Base-by-base conservation (phyloP, 2,113 vertebrate species). In the Hucho hucho region DNA sequence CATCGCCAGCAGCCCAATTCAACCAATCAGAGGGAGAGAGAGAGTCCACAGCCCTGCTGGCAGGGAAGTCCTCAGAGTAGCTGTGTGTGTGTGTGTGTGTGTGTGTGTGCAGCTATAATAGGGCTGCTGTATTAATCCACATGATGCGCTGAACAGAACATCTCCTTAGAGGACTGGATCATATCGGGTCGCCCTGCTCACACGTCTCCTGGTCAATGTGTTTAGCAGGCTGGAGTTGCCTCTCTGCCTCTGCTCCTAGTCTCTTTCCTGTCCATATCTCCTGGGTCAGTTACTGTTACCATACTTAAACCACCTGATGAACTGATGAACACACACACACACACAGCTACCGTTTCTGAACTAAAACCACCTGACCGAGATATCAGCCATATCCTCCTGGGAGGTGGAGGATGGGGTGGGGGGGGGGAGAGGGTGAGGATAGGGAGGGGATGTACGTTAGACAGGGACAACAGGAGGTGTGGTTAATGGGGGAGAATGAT, bases 351-450 rank as follows among this genome's bases (percentile, higher is more conserved):
- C 29, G 1, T 32, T 32, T 12, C 56, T n/a, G 3, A 5, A 20
- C 16, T 13, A 20, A 79, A 70, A 63, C 71, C 87, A 90, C 87
- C 89, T 90, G 90, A 92, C 81, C 80, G 85, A 92, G 87, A 89
- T 84, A 88, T 90, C 82, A 84, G 77, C 84, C 65, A 20, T 3
- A 29, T 75, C 85, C 84, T 85, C 85, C 72, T 0, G 82, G 78
- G 88, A 24, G 59, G 46, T 18, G 11, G 49, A 24, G 20, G 7
- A 24, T 12, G 37, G 20, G 69, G 70, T 56, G 70, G 74, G 64
- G 20, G 70, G 71, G 79, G 75, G 63, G 37, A 80, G 74, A 73
- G 80, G 12, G 47, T 12, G 74, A 84, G 88, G 83, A 78, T 6
- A 43, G 37, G 9, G 37, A 43, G 67, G n/a, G n/a, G 28, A 28